Evolutionary conservation across 2,797 vertebrate genomes (phyloP), one percentile per base, ranked within the genome.

Genomic region (Phoxinus dragarum): DNA sequence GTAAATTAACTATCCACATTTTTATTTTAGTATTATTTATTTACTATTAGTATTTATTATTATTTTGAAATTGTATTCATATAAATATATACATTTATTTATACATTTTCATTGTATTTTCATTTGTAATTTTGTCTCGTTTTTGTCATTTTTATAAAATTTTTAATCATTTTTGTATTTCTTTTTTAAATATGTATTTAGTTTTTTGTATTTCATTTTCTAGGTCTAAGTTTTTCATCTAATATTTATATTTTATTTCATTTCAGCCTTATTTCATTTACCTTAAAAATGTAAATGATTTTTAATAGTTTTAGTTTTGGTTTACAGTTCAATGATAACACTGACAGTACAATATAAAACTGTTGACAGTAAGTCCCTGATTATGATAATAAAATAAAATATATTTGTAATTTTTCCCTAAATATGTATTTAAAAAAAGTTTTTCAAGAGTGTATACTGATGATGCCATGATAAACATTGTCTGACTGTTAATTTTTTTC

Each of bases 321-420:
- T 76, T 76, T 76, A 54, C 17, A 36, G 34, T 75, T 38, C 73
- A 75, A 54, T 75, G 54, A 75, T 11, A 8, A n/a, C 49, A 38
- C 10, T 75, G 73, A 40, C 36, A 67, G 17, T 21, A 34, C 1
- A 68, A 38, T 21, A 21, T 9, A 38, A 38, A 68, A 38, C 12
- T 14, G 2, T 21, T 67, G 34, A 19, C 66, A 10, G 4, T 21
- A 38, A 56, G 17, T 36, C 17, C 47, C 47, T 52, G 17, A 44
- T 44, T 44, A 44, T 44, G 6, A 74, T 11, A 6, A 74, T 54
- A 34, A 54, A 54, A 54, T 54, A 6, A 19, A 23, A 54, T 56
- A 49, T 19, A 54, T 54, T 36, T 75, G 9, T 54, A 23, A 19
- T 38, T 11, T 34, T 75, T 49, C 49, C 16, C 27, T 49, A 49